Percentiles rank a stretch among this genome's conserved stretches.
phyloP scores from a whole-genome alignment of 1,140 invertebrate genomes.

The Pogonognathellus flavescens region DNA sequence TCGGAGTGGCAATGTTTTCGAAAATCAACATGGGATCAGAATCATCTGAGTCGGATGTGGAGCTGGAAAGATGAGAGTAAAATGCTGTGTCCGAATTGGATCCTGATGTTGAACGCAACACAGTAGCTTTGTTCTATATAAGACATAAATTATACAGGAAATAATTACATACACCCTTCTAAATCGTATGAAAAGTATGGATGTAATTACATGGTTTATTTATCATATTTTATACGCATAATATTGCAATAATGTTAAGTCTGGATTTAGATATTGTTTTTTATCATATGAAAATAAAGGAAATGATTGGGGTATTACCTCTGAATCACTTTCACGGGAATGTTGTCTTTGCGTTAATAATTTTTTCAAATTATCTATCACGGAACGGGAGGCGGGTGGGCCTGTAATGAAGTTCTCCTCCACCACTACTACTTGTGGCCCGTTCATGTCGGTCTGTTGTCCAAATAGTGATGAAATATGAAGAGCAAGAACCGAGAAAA shows the following conservation, averaged over 20 bases:
- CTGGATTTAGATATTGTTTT: too few species aligned
- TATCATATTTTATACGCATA: too few species aligned
- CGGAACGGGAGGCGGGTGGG: slow-evolving; percentile 62
- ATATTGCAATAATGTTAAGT: too few species aligned
- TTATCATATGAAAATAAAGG: too few species aligned
- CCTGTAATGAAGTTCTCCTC: slow-evolving; percentile 55
- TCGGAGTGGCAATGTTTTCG: slow-evolving; percentile 53
- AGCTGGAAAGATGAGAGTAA: slow-evolving; percentile 62
- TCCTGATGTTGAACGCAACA: slow-evolving; percentile 35
- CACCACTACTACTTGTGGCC: slow-evolving; percentile 24
- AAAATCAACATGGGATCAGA: slow-evolving; percentile 56
- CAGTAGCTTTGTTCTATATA: slow-evolving; percentile 54
- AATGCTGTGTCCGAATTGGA: slow-evolving; percentile 61
- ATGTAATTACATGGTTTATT: too few species aligned
- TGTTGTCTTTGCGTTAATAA: slow-evolving; percentile 65
- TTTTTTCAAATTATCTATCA: slow-evolving; percentile 65
- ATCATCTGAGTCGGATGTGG: slow-evolving; percentile 63
- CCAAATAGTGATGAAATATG: not conserved
- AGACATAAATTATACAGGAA: too few species aligned
- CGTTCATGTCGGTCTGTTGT: slow-evolving; percentile 21
- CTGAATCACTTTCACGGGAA: slow-evolving; percentile 66
- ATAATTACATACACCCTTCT: too few species aligned
- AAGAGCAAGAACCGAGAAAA: not conserved
- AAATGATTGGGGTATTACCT: slow-evolving; percentile 30
- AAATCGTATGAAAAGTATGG: too few species aligned